These are phyloP conservation scores for Pachyseris speciosa DNA, from an alignment of 64 coral and sea anemone genomes.

Conservation along the genomic window DNA sequence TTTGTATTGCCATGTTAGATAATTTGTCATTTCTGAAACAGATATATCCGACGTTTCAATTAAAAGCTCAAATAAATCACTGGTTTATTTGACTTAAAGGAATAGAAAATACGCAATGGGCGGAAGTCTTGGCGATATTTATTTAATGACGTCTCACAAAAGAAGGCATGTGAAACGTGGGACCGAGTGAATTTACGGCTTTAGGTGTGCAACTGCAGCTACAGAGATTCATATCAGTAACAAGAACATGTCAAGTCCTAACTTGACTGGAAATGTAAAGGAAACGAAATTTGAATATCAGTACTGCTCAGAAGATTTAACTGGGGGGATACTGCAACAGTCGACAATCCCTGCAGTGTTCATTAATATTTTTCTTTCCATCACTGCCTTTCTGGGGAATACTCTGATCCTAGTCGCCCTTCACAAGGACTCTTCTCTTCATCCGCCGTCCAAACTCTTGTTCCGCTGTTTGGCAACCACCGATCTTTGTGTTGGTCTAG, in stretches of 20 bases:
- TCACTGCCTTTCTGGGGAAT: not conserved
- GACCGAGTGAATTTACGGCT: too few species aligned
- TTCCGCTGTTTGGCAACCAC: not conserved
- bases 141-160: too few species aligned
- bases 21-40: too few species aligned
- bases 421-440: not conserved
- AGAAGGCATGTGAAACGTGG: too few species aligned
- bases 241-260: not conserved
- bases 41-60: too few species aligned
- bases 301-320: not conserved
- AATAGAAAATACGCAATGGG: too few species aligned
- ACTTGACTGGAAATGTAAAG: not conserved
- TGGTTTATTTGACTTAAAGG: too few species aligned
- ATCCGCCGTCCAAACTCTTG: not conserved
- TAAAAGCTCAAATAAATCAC: too few species aligned
- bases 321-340: not conserved
- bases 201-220: too few species aligned
- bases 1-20: too few species aligned
- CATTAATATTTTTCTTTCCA: not conserved
- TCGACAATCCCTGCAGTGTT: not conserved
- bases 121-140: too few species aligned
- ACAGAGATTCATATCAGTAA: too few species aligned
- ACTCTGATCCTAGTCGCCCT: not conserved
- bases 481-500: not conserved
- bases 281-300: not conserved